Evolutionary conservation across 2,888 invertebrate genomes (phyloP), one percentile per base, ranked within the genome.

Genomic region (Schizotus pectinicornis): DNA sequence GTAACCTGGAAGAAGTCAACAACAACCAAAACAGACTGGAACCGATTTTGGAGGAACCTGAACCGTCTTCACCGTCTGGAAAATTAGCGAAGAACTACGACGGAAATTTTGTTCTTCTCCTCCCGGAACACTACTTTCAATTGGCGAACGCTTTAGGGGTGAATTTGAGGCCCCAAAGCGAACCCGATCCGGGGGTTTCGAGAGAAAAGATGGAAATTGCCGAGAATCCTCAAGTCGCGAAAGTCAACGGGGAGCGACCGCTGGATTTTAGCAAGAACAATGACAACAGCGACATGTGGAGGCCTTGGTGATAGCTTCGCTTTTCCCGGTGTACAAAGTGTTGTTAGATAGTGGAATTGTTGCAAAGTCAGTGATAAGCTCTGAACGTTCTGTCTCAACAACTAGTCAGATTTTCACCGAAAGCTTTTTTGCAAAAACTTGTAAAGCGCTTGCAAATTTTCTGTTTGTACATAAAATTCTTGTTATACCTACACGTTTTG

Each of bases 101-200:
- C 67, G 85, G 85, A 1, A 85, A 85, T 67, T 85, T 85, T 36
- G 85, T 86, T 11, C 83, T 86, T 69, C 79, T 86, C 2, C 76
- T 86, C 36, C 86, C 86, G 36, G 85, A 85, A 72, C 85, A 86
- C 72, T 86, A 86, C 73, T 82, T 86, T 7, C 85, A 86, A 69
- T 67, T 85, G 43, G 84, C 85, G 1, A 83, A 83, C 2, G 84
- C 84, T 48, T 63, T 80, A 31, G 80, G 79, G 37, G 79, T 80
- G 47, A 80, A 80, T 67, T 62, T 80, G 49, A 67, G 78, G 56
- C 73, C 75, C 45, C 73, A 74, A 47, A 68, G 63, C 56, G 72
- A 68, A 36, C 56, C 68, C 5, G 70, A 67, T 59, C 64, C 71
- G 0, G 62, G 71, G 32, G 61, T 66, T 6, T 68, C 71, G 5